Evolutionary conservation across 2,888 invertebrate genomes (phyloP), one percentile per base, ranked within the genome.

Genomic region (Pachydiplax longipennis): DNA sequence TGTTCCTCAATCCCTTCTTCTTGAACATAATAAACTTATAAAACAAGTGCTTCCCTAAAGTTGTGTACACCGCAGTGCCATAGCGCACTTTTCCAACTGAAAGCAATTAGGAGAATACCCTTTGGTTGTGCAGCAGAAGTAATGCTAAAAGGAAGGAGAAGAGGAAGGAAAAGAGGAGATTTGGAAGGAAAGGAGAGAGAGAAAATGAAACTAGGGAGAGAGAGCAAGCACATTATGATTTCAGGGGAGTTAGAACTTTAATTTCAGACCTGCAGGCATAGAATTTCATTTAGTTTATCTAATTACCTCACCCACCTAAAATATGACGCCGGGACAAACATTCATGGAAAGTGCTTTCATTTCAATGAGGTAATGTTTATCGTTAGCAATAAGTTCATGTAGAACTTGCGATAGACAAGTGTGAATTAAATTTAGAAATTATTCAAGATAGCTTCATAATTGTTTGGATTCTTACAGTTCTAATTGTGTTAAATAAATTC

Each of bases 11-110:
- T 80, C 40, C 40, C 81, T 22, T 81, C 81, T 40, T n/a, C 48
- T 48, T 25, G 48, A 82, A 58, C 83, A 58, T 53, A 83, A 58
- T 83, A 83, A 83, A 83, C 83, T 83, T 83, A 58, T 83, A 83
- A 58, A 83, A 83, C 83, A 58, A 83, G 83, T 58, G 58, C 83
- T 83, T 83, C 5, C 44, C 25, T 53, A 37, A 81, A 81, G 44
- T 83, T 31, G 82, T 83, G 53, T 31, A 25, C 25, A 18, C 53
- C 31, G 58, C 83, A 58, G 31, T 58, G 35, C 53, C 25, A 53
- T 53, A 22, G 53, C 83, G 15, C 82, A 65, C 65, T 25, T 35
- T 83, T 31, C 58, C 48, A 44, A 10, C 61, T 61, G 65, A 65
- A 65, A 37, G 87, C 65, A 65, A 61, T 87, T 87, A 40, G 87